phyloP scores from a whole-genome alignment of 2,888 invertebrate species.

The Amiota communis region DNA sequence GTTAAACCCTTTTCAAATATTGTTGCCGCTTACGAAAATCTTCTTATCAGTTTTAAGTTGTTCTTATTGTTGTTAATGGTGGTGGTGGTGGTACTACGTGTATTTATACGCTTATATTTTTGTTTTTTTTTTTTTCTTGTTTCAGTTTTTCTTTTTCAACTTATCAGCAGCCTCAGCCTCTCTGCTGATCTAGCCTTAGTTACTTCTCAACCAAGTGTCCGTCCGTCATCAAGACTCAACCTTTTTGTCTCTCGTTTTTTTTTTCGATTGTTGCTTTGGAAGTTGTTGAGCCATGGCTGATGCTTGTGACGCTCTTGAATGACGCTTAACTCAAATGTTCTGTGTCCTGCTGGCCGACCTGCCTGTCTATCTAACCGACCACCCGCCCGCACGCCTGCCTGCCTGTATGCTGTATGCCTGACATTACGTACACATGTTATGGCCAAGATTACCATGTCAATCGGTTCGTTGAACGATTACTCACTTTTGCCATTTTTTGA shows the following conservation, averaged over 20 bases:
- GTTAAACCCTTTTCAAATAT: constrained; percentile 53
- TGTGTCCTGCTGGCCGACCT: background rate
- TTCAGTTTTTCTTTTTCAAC: constrained; percentile 41
- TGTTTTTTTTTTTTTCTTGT: constrained; percentile 18
- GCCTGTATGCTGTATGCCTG: constrained; percentile 50
- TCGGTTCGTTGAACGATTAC: constrained; percentile 65
- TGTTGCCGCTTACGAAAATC: constrained; percentile 44
- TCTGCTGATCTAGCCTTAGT: background rate
- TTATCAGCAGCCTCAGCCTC: constrained; percentile 26
- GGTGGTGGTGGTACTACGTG: no score
- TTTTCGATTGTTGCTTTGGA: background rate
- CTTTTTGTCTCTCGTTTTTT: constrained; percentile 47
- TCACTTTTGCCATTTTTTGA: constrained; percentile 39
- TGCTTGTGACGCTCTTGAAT: background rate
- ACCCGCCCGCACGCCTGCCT: constrained; percentile 39
- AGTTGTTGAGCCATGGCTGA: background rate
- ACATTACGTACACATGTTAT: constrained; percentile 64
- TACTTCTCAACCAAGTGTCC: no score
- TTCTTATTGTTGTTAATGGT: constrained; percentile 33
- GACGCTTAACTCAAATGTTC: constrained; percentile 14
- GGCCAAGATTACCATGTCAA: constrained; percentile 66
- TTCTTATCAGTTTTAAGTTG: constrained; percentile 57
- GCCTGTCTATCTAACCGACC: no score
- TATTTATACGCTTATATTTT: background rate
- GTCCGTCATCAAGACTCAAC: constrained; percentile 33